These are phyloP conservation scores for Busseola fusca DNA, from an alignment of 2,888 invertebrate genomes.

Conservation along the genomic window DNA sequence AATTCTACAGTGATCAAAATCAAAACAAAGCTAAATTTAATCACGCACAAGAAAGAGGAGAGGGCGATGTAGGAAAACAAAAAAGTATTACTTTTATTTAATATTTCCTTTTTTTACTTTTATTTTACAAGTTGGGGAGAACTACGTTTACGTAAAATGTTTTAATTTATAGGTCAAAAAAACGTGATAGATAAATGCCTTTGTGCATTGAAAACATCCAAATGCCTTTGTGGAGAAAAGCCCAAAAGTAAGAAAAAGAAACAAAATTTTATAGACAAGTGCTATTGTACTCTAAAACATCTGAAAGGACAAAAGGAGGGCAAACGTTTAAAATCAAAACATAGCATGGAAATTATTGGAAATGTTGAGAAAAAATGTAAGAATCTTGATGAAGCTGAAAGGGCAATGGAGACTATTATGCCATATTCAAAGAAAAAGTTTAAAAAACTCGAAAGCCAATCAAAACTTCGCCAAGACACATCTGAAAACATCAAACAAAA, in stretches of 20 bases:
- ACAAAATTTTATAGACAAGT: conserved; percentile 18
- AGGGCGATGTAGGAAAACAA: conserved; percentile 23
- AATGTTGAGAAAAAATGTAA: neutral
- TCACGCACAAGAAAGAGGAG: conserved; percentile 8
- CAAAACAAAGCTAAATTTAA: neutral
- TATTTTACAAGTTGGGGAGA: neutral
- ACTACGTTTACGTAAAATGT: neutral
- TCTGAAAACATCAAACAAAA: neutral
- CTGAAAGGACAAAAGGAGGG: neutral
- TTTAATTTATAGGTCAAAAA: conserved; percentile 19
- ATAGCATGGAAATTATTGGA: conserved; percentile 13
- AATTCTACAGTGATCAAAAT: conserved; percentile 14
- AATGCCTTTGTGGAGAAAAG: too few species aligned
- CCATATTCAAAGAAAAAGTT: conserved; percentile 52
- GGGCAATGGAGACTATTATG: conserved; percentile 43
- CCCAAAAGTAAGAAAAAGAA: neutral
- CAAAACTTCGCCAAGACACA: neutral
- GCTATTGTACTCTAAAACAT: conserved; percentile 8
- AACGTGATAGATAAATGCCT: neutral
- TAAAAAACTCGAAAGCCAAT: conserved; percentile 23
- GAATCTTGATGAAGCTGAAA: neutral
- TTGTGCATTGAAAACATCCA: neutral
- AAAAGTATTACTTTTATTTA: conserved; percentile 19
- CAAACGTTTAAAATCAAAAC: conserved; percentile 21
- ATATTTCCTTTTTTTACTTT: neutral